phyloP scores from a whole-genome alignment of 2,888 invertebrate genomes.

The Brachynemurus nebulosus region DNA sequence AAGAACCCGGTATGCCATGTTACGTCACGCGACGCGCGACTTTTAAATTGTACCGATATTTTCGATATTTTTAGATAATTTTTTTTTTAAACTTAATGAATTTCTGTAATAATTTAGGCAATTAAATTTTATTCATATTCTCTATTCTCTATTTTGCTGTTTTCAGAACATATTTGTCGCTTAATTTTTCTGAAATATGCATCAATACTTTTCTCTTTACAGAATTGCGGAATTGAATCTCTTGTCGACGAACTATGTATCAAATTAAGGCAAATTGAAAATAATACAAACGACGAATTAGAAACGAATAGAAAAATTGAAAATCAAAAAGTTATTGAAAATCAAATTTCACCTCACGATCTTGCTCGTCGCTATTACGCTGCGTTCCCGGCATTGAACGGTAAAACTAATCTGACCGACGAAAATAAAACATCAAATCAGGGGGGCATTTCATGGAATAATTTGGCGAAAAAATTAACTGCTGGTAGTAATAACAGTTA shows the following conservation, averaged over 20 bases:
- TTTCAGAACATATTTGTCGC: too few relatives aligned
- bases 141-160: too few relatives aligned
- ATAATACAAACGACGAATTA: constrained; percentile 16
- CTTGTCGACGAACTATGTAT: constrained; percentile 72
- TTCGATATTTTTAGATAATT: too few relatives aligned
- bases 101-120: too few relatives aligned
- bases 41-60: too few relatives aligned
- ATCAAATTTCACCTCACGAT: constrained; percentile 39
- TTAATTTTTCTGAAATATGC: too few relatives aligned
- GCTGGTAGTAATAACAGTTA: not conserved
- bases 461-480: constrained; percentile 1
- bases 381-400: constrained; percentile 49
- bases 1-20: too few relatives aligned
- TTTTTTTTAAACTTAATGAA: too few relatives aligned
- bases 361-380: constrained; percentile 62
- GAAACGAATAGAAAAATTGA: constrained; percentile 20
- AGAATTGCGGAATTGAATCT: constrained; percentile 68
- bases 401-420: not conserved
- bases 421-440: not conserved
- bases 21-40: too few relatives aligned
- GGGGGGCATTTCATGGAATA: not conserved
- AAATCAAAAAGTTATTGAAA: constrained; percentile 24
- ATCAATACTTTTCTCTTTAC: too few relatives aligned
- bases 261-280: constrained; percentile 58
- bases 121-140: too few relatives aligned